Evolutionary conservation across 2,113 vertebrate species (phyloP).

Genomic region (Nothoprocta pentlandii): DNA sequence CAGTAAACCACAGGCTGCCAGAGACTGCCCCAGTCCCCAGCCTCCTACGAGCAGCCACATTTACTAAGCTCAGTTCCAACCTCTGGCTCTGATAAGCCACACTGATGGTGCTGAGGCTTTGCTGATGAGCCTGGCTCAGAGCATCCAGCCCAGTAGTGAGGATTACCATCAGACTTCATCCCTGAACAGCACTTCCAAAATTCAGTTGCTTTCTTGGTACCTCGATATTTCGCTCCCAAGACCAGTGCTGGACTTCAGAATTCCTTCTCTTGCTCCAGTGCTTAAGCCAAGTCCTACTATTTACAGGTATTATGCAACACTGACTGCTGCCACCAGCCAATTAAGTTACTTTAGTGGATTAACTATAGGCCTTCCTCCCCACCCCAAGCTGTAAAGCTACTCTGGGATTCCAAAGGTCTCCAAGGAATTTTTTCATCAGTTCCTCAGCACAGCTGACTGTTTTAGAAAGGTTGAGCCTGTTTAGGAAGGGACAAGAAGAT

Average conservation of each 20-base stretch:
- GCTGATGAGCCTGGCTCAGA: background rate
- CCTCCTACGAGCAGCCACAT: background rate
- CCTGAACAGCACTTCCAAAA: background rate
- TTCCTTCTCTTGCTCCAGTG: background rate
- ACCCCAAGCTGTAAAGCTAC: background rate
- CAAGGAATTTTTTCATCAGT: too few species aligned
- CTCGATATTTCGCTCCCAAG: background rate
- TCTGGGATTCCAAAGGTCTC: background rate
- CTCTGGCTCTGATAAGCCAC: background rate
- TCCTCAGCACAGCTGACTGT: too few species aligned
- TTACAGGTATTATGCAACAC: background rate
- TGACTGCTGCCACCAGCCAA: rapidly evolving
- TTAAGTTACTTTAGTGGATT: rapidly evolving
- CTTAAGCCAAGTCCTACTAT: background rate
- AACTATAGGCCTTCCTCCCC: too few species aligned
- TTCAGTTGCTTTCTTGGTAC: background rate
- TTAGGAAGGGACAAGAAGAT: too few species aligned
- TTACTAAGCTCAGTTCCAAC: background rate
- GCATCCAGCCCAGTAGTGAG: rapidly evolving
- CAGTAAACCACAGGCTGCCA: too few species aligned
- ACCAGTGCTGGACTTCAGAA: background rate
- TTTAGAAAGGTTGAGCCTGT: too few species aligned
- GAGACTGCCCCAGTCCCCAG: too few species aligned
- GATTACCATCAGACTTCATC: background rate
- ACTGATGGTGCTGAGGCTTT: rapidly evolving